Evolutionary conservation across 2,797 vertebrate genomes (phyloP).

Genomic region (Myotis findleyi): DNA sequence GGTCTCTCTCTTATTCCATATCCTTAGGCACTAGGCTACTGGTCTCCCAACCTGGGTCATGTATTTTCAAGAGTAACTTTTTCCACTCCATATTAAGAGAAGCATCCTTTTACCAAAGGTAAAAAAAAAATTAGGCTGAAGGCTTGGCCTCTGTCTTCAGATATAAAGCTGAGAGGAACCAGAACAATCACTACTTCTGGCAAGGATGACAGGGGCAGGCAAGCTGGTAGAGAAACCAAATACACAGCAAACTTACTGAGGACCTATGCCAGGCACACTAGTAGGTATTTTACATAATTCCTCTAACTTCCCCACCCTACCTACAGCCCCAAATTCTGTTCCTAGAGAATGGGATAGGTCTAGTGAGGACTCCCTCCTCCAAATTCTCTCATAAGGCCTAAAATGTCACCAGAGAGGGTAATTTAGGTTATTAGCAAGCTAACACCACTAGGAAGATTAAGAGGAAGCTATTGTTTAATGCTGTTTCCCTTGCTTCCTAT

Average conservation of each 20-base stretch:
- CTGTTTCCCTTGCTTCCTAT: background rate
- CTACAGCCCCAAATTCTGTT: slow-evolving; percentile 21
- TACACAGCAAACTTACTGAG: slow-evolving; percentile 12
- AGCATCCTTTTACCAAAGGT: slow-evolving; percentile 23
- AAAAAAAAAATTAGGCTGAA: background rate
- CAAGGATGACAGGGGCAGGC: background rate
- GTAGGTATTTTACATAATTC: background rate
- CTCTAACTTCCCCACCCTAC: background rate
- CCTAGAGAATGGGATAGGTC: background rate
- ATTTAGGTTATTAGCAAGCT: slow-evolving; percentile 8
- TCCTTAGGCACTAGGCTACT: background rate
- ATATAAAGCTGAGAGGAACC: slow-evolving; percentile 40
- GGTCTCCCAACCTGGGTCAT: background rate
- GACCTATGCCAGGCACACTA: background rate
- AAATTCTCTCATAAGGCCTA: slow-evolving; percentile 16
- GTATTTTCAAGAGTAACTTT: slow-evolving; percentile 3
- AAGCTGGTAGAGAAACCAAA: slow-evolving; percentile 31
- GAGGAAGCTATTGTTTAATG: background rate
- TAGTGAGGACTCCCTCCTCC: background rate
- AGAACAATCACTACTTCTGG: background rate
- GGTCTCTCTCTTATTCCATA: background rate
- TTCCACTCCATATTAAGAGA: slow-evolving; percentile 1
- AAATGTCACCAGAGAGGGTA: slow-evolving; percentile 31
- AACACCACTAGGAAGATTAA: slow-evolving; percentile 11
- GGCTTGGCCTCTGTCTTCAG: background rate